phyloP scores from a whole-genome alignment of 1,140 invertebrate species.

The Cherax quadricarinatus region DNA sequence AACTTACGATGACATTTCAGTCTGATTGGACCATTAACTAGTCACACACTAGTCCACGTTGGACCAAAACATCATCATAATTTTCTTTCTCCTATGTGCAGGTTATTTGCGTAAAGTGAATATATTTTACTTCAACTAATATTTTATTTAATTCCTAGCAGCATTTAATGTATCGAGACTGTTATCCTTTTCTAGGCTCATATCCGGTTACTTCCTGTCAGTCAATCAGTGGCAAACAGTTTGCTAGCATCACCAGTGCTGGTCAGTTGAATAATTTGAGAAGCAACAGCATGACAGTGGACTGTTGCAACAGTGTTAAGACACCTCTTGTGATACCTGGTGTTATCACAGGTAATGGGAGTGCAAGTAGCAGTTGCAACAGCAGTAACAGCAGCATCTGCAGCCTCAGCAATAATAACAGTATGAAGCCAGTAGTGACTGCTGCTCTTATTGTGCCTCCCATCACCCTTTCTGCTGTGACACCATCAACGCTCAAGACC shows the following conservation, averaged over 20 bases:
- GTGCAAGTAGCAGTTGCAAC: conserved; percentile 42
- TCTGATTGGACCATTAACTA: too few relatives aligned
- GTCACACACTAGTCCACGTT: too few relatives aligned
- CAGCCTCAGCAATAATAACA: conserved; percentile 39
- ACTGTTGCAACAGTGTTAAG: conserved; percentile 28
- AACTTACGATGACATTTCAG: too few relatives aligned
- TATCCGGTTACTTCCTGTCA: conserved; percentile 16
- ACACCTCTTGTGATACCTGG: conserved; percentile 41
- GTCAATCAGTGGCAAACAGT: conserved; percentile 6
- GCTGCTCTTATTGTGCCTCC: conserved; percentile 26
- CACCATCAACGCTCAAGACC: conserved; percentile 49
- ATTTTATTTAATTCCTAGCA: neutral
- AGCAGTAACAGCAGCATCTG: conserved; percentile 39
- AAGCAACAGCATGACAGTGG: conserved; percentile 36
- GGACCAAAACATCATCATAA: too few relatives aligned
- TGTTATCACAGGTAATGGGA: conserved; percentile 23
- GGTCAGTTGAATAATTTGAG: conserved; percentile 3
- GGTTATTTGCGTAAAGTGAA: too few relatives aligned
- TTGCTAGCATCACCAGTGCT: neutral
- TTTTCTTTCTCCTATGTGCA: too few relatives aligned
- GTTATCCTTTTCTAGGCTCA: conserved; percentile 19
- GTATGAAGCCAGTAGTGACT: conserved; percentile 49
- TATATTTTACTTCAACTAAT: too few relatives aligned
- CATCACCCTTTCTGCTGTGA: conserved; percentile 50
- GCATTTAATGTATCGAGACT: neutral